Conservation (phyloP, 2,113 vertebrate genomes). For the Ursus arctos region DNA sequence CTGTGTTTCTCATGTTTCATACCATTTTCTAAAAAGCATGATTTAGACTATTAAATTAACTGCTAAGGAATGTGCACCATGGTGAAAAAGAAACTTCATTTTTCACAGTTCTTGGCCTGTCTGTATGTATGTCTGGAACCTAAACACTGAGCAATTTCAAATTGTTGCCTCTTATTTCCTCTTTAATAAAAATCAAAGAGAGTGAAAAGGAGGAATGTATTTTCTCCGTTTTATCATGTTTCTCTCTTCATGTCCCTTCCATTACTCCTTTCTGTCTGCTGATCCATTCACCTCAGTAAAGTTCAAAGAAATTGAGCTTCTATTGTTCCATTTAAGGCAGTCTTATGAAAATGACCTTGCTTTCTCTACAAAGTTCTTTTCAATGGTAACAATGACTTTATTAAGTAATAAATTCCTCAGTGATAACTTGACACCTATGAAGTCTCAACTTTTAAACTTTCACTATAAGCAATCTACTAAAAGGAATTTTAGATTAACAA, state of each 20-base stretch:
- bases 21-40: slow-evolving; percentile 40
- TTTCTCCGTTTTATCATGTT: slow-evolving; percentile 50
- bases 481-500: slow-evolving; percentile 72
- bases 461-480: slow-evolving; percentile 39
- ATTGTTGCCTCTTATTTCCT: slow-evolving; percentile 58
- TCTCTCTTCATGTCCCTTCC: neutral
- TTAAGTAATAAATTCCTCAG: slow-evolving; percentile 76
- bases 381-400: slow-evolving; percentile 70
- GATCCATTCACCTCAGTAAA: slow-evolving; percentile 51
- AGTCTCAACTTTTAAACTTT: slow-evolving; percentile 77
- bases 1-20: neutral
- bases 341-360: slow-evolving; percentile 57
- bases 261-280: neutral
- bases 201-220: neutral
- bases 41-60: slow-evolving; percentile 6
- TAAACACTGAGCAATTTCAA: slow-evolving; percentile 55
- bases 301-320: slow-evolving; percentile 57
- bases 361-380: slow-evolving; percentile 64
- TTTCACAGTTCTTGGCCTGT: slow-evolving; percentile 31
- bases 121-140: slow-evolving; percentile 2
- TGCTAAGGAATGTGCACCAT: neutral
- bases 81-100: slow-evolving; percentile 15
- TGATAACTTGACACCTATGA: slow-evolving; percentile 69
- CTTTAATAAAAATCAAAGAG: slow-evolving; percentile 31
- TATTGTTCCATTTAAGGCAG: slow-evolving; percentile 31